Evolutionary conservation across 1,140 invertebrate species (phyloP), one percentile per base, ranked within the genome.

Genomic region (Euwallacea fornicatus): DNA sequence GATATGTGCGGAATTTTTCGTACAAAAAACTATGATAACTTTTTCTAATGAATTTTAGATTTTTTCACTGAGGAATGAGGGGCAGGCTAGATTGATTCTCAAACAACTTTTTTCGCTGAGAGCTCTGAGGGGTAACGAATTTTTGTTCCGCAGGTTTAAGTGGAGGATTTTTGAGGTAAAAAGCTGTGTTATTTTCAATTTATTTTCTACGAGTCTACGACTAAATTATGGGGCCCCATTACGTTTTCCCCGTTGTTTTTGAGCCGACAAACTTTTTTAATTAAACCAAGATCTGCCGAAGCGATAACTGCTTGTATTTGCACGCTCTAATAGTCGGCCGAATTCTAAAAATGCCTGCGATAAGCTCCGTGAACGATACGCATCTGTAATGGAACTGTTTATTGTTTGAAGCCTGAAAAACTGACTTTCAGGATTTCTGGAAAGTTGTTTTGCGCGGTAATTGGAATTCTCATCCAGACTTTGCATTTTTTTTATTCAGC

Each of bases 221-320:
- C 46, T 50, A 13, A 50, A 50, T 50, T 50, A 50, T 13, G 13
- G 46, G 46, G 21, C 1, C 46, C 13, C 46, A 13, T 50, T 50
- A 50, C 46, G 46, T 13, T 50, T n/a, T 50, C 46, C 47, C 46
- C 63, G 44, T 65, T 65, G 63, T 65, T 54, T 65, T 65, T 54
- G 42, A 65, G 41, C 47, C n/a, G n/a, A 8, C 46, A 13, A 65
- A 65, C 46, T 65, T 65, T 65, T 65, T 65, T 54, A 65, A 65
- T 65, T 65, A 65, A 65, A 65, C 63, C 16, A 42, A 65, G 63
- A 65, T 65, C 47, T 65, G 42, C 10, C 44, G 46, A 65, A 65
- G 46, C 50, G 63, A 65, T 65, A 65, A 65, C 46, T 10, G 63
- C 44, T 11, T 54, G 47, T 13, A 65, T 65, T 65, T 65, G 47